phyloP scores from a whole-genome alignment of 2,888 invertebrate species.

The Lithophane socia region DNA sequence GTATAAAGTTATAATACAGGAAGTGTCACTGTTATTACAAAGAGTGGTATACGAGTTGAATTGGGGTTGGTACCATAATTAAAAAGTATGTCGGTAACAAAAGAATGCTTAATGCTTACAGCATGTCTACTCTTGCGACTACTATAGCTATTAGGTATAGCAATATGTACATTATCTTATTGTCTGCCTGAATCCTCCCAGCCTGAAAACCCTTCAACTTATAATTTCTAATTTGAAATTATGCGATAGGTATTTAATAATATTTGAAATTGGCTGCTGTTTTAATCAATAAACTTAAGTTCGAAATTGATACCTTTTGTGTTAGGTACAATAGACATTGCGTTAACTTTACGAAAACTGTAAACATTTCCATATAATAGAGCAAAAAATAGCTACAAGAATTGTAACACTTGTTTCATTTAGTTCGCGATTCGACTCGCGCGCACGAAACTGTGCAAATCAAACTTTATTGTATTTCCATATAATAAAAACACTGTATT shows the following conservation, averaged over 20 bases:
- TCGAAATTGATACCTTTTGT: background rate
- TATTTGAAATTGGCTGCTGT: background rate
- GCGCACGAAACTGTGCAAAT: conserved; percentile 37
- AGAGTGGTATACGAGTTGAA: no score
- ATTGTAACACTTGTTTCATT: conserved; percentile 40
- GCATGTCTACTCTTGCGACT: background rate
- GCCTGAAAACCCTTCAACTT: background rate
- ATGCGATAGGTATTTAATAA: no score
- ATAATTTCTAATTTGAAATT: background rate
- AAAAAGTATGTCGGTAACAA: background rate
- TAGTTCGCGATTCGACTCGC: conserved; percentile 43
- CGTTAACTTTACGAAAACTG: conserved; percentile 40
- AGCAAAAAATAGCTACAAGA: conserved; percentile 34
- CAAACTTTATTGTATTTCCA: conserved; percentile 36
- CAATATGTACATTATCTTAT: background rate
- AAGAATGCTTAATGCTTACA: background rate
- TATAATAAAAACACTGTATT: conserved; percentile 37
- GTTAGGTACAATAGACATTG: conserved; percentile 25
- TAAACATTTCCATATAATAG: conserved; percentile 17
- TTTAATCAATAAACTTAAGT: background rate
- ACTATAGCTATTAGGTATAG: no score
- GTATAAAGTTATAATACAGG: no score
- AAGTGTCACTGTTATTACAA: no score
- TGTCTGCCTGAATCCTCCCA: background rate
- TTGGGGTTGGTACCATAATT: no score